Percentiles rank a stretch among this genome's conserved stretches.
phyloP scores from a whole-genome alignment of 2,113 vertebrate species.

The Heptranchias perlo region DNA sequence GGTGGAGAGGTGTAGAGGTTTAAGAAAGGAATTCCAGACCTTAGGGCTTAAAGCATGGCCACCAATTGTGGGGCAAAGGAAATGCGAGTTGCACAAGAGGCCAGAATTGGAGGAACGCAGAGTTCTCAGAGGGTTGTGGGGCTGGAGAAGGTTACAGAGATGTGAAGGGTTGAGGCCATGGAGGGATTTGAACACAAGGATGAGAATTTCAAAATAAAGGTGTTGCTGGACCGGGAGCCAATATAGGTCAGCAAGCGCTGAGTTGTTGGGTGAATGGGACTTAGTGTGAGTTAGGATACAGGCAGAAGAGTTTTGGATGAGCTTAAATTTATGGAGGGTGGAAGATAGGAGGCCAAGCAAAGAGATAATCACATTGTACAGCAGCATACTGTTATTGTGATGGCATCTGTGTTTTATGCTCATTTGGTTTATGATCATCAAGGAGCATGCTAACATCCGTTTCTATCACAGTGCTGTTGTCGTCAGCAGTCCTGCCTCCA shows the following conservation, averaged over 20 bases:
- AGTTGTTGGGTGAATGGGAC: background rate
- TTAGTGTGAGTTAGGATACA: background rate
- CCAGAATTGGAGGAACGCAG: background rate
- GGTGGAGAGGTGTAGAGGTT: too few relatives aligned
- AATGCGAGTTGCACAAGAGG: background rate
- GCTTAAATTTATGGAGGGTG: too few relatives aligned
- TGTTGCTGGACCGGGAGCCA: background rate
- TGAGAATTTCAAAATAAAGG: too few relatives aligned
- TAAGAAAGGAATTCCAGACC: too few relatives aligned
- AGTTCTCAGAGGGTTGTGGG: background rate
- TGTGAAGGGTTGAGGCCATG: too few relatives aligned
- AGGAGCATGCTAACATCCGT: background rate
- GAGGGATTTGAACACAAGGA: too few relatives aligned
- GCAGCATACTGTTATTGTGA: too few relatives aligned
- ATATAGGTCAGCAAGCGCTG: too few relatives aligned
- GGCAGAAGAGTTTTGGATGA: background rate
- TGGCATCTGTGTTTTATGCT: too few relatives aligned
- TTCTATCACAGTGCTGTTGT: background rate
- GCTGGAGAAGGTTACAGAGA: background rate
- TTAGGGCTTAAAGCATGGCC: too few relatives aligned
- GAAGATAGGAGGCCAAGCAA: background rate
- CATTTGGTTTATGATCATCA: background rate
- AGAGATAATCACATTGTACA: background rate
- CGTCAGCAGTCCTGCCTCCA: too few relatives aligned
- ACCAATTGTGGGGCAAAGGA: background rate